Evolutionary conservation across 2,797 vertebrate genomes (phyloP), one percentile per base, ranked within the genome.

Genomic region (Orestias chungarensis): DNA sequence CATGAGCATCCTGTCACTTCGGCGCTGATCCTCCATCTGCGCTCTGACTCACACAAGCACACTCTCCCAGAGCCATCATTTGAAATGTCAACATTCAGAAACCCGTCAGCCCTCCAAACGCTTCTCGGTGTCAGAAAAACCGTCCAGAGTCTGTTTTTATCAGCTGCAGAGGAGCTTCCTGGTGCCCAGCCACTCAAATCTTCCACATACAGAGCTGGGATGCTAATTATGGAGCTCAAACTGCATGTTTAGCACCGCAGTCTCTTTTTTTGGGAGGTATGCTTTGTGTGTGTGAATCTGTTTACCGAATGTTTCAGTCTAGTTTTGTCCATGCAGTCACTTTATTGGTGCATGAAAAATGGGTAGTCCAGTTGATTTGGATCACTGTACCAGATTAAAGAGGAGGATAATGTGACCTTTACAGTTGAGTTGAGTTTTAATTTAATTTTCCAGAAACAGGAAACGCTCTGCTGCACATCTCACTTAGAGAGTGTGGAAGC

Each of bases 1-100:
- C 85, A 88, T 93, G 88, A 91, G 89, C 90, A 87, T 93, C 89
- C 87, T 93, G 90, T 87, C 68, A 69, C 80, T 82, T 44, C 83
- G 1, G 77, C 78, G 87, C 85, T 82, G 80, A 88, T 86, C 75
- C 87, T 91, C 93, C 93, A 93, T 94, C 92, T 93, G 92, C 59
- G 83, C 66, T 88, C 86, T 93, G 91, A 94, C 88, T 91, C 93
- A 91, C 85, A 67, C 76, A 69, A 64, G 73, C 65, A 43, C 61
- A 65, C 79, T 47, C 79, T 47, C 77, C 72, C 70, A 80, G 68
- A 70, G 11, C 38, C 38, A 74, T 27, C 7, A 75, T 75, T 66
- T 64, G 25, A 86, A 86, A 86, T 83, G 80, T 80, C 88, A 89
- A 69, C 77, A 73, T 73, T 82, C 71, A 10, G 52, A 71, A 79